phyloP scores from a whole-genome alignment of 2,113 vertebrate genomes.

The Erythrolamprus reginae region DNA sequence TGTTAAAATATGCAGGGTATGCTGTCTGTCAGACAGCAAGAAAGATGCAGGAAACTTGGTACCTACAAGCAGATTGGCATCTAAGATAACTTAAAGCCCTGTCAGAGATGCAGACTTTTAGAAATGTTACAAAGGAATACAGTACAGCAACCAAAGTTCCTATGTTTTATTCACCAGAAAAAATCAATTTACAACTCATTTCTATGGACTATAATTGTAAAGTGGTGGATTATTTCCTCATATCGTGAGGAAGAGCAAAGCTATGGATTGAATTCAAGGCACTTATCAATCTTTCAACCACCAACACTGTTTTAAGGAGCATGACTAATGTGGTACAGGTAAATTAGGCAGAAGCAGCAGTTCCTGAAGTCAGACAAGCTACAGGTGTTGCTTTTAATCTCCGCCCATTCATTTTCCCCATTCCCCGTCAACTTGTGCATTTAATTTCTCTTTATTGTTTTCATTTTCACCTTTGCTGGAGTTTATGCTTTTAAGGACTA shows the following conservation, averaged over 20 bases:
- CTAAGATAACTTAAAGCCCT: background rate
- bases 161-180: background rate
- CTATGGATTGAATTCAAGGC: background rate
- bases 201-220: background rate
- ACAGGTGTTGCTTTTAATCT: background rate
- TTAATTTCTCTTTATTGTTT: conserved; percentile 25
- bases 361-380: background rate
- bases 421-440: background rate
- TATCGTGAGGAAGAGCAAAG: background rate
- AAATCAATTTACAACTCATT: background rate
- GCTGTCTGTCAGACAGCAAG: background rate
- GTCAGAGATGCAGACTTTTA: background rate
- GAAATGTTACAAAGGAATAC: background rate
- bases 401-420: background rate
- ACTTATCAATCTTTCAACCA: background rate
- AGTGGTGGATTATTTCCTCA: background rate
- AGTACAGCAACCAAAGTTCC: background rate
- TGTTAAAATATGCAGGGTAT: background rate
- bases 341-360: background rate
- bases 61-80: background rate
- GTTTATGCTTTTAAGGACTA: conserved; percentile 1
- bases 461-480: conserved; percentile 21
- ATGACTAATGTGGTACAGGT: conserved; percentile 1
- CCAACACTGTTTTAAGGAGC: background rate
- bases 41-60: background rate